Conservation (phyloP, 2,888 invertebrate species). For the Tipula lateralis region DNA sequence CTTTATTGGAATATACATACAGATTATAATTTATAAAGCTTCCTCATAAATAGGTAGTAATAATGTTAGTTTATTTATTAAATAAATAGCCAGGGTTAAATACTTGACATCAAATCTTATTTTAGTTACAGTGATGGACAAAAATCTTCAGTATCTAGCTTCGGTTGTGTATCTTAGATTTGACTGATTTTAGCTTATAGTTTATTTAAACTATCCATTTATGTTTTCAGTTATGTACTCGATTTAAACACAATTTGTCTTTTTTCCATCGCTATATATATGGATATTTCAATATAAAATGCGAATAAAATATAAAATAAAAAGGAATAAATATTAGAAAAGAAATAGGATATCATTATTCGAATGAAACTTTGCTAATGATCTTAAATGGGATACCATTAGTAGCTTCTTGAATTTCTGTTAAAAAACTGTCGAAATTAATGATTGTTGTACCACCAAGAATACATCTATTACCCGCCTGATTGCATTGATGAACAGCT, state of each 20-base stretch:
- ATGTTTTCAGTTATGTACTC: too few species aligned
- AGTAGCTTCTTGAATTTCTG: slow-evolving; percentile 67
- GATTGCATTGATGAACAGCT: slow-evolving; percentile 77
- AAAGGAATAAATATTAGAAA: background rate
- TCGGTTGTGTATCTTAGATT: too few species aligned
- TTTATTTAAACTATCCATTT: too few species aligned
- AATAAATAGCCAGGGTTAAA: too few species aligned
- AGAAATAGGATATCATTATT: slow-evolving; percentile 29
- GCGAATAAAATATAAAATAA: background rate
- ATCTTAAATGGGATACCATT: slow-evolving; percentile 58
- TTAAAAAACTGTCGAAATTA: slow-evolving; percentile 75
- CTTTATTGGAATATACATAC: background rate
- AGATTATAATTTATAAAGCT: background rate
- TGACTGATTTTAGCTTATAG: too few species aligned
- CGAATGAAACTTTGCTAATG: slow-evolving; percentile 38
- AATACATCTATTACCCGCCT: slow-evolving; percentile 65
- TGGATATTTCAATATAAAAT: background rate
- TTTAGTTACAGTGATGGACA: too few species aligned
- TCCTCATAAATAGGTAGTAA: too few species aligned
- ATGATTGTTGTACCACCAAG: slow-evolving; percentile 90
- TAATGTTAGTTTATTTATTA: too few species aligned
- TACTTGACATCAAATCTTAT: too few species aligned
- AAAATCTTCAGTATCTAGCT: too few species aligned
- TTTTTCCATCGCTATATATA: background rate
- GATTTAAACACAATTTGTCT: too few species aligned